Base-by-base conservation (phyloP, 2,888 invertebrate species). In the Oligia latruncula region DNA sequence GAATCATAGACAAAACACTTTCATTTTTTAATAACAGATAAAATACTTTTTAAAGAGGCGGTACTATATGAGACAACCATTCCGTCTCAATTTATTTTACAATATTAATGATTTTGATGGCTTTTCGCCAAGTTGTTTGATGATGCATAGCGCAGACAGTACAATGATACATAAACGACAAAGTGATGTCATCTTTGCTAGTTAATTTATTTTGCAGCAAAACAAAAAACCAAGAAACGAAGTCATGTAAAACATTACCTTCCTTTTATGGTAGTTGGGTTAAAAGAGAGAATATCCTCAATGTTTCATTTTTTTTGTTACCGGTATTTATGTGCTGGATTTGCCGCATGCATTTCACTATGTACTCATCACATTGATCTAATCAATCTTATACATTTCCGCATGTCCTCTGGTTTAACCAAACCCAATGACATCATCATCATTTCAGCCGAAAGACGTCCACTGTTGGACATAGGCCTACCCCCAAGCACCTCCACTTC, bases 111-210 rank as follows among this genome's bases (percentile, higher is more conserved):
- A 80, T 74, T 62, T 62, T 81, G 8, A 81, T 81, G 80, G 74
- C 80, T 80, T 74, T 80, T 74, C 35, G 82, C 82, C 82, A 82
- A 78, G n/a, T 70, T 82, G 23, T 82, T 77, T 82, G 71, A 77
- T 77, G 77, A 68, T 67, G 40, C 62, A 60, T 58, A 58, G 40
- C 40, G 29, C 20, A 55, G 72, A 72, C 80, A 49, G 55, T 29
- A 46, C n/a, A 71, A 74, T 81, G 62, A 82, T 46, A 29, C 40
- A 82, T 71, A 23, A 15, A 62, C 55, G n/a, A 68, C 15, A n/a
- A 35, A 58, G 8, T 71, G 62, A 55, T 71, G 64, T 70, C 60
- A 68, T 64, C 46, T 43, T 46, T 35, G 4, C 8, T 15, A 23
- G 5, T 20, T 40, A 40, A 17, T 49, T 58, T 40, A 60, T 49